Conservation (phyloP, 35 echinoderm and acorn worm genomes). For the Ophiothrix spiculata region DNA sequence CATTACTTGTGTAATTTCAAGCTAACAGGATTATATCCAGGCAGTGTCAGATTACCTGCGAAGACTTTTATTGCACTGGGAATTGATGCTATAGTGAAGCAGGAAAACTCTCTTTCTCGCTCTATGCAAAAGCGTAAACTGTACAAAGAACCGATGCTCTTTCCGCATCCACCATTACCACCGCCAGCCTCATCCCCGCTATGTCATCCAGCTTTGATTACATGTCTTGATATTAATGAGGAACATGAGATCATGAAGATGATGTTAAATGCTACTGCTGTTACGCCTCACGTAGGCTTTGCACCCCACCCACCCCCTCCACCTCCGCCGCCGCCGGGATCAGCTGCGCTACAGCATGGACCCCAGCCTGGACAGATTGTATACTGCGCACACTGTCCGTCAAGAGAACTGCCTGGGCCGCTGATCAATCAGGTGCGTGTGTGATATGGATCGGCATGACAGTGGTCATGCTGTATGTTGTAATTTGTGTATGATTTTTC, state of each 20-base stretch:
- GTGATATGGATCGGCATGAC: too few relatives aligned
- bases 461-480: too few relatives aligned
- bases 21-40: background rate
- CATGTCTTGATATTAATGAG: constrained; percentile 9
- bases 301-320: constrained; percentile 1
- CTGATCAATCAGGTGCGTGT: background rate
- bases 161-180: background rate
- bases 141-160: background rate
- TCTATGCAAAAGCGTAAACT: background rate
- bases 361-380: constrained; percentile 12
- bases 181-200: background rate
- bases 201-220: background rate
- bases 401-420: background rate
- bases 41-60: background rate
- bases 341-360: background rate
- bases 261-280: constrained; percentile 26
- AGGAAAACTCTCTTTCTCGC: background rate
- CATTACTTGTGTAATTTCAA: background rate
- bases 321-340: background rate
- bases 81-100: background rate
- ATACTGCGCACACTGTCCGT: constrained; percentile 27
- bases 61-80: background rate
- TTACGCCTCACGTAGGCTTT: background rate
- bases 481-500: too few relatives aligned
- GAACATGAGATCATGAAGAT: constrained; percentile 16